Percentiles rank a stretch among this genome's conserved stretches.
Evolutionary conservation across 1,140 invertebrate species (phyloP).

Genomic region (Procambarus virginalis): DNA sequence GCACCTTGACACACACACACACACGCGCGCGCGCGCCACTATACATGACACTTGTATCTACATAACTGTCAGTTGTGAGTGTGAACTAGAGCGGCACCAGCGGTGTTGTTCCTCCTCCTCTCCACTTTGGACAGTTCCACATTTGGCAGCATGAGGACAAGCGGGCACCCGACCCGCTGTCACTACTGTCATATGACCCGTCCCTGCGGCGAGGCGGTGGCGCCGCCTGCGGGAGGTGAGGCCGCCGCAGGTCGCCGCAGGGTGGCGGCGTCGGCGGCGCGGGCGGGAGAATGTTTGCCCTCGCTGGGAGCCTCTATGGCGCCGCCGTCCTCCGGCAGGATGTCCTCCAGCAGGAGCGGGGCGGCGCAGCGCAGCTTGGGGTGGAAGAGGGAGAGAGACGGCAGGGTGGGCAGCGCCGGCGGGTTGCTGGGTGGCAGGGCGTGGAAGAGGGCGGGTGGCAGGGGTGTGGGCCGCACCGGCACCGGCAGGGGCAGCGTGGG

Average conservation of each 20-base stretch:
- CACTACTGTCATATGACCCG: constrained; percentile 63
- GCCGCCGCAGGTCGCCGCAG: neutral
- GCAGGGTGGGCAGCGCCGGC: constrained; percentile 22
- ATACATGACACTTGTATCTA: neutral
- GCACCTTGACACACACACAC: neutral
- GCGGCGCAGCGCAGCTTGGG: constrained; percentile 38
- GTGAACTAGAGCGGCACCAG: too few species aligned
- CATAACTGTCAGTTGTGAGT: neutral
- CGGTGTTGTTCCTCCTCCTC: neutral
- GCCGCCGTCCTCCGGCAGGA: neutral
- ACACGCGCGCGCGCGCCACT: neutral
- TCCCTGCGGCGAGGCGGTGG: constrained; percentile 40
- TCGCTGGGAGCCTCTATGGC: constrained; percentile 3
- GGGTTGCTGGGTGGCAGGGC: constrained; percentile 45
- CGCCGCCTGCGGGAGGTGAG: constrained; percentile 38
- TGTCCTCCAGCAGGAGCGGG: constrained; percentile 17
- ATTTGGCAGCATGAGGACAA: constrained; percentile 20
- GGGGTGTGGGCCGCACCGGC: constrained; percentile 53
- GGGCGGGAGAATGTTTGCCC: constrained; percentile 3
- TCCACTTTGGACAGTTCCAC: neutral
- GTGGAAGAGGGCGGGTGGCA: constrained; percentile 49
- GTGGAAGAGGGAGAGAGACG: constrained; percentile 42
- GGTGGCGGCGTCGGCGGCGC: neutral
- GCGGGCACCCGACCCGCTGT: constrained; percentile 7
- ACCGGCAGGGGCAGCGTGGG: constrained; percentile 47